Percentiles rank a stretch among this genome's conserved stretches.
Conservation (phyloP, 2,113 vertebrate species). For the Xiphophorus maculatus region DNA sequence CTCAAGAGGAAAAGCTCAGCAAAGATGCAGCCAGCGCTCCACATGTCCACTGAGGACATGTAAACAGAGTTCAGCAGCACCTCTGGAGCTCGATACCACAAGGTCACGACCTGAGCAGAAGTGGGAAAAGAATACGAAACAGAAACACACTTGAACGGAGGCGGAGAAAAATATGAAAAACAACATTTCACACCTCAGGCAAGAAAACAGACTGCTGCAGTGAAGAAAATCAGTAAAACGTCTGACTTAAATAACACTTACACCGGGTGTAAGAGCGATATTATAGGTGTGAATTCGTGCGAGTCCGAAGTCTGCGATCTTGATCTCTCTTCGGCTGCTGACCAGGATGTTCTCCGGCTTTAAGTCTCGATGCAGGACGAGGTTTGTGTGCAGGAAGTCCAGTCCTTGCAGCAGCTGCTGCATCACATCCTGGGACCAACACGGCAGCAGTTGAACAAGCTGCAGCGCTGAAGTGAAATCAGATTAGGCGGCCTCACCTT, state of each 20-base stretch:
- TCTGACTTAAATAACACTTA: constrained; percentile 52
- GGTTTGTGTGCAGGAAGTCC: constrained; percentile 82
- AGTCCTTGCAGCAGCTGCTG: constrained; percentile 78
- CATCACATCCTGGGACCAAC: constrained; percentile 74
- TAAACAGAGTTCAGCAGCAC: constrained; percentile 80
- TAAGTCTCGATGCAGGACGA: constrained; percentile 81
- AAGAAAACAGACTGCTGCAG: background rate
- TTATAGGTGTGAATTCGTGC: constrained; percentile 79
- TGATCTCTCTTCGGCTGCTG: constrained; percentile 76
- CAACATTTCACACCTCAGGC: background rate
- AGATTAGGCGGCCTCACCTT: constrained; percentile 62
- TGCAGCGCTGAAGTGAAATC: background rate
- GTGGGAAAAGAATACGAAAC: background rate
- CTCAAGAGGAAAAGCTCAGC: constrained; percentile 80
- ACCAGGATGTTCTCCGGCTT: constrained; percentile 82
- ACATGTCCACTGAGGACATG: constrained; percentile 81
- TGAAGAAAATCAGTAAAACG: background rate
- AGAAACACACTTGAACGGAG: background rate
- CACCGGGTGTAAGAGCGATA: constrained; percentile 81
- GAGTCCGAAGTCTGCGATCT: constrained; percentile 83
- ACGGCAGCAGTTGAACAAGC: background rate
- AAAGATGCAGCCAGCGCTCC: constrained; percentile 83
- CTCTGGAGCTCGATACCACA: constrained; percentile 84
- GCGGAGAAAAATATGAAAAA: background rate
- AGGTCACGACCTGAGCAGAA: constrained; percentile 77